Evolutionary conservation across 2,797 vertebrate species (phyloP).

Genomic region (Hydrophis major): DNA sequence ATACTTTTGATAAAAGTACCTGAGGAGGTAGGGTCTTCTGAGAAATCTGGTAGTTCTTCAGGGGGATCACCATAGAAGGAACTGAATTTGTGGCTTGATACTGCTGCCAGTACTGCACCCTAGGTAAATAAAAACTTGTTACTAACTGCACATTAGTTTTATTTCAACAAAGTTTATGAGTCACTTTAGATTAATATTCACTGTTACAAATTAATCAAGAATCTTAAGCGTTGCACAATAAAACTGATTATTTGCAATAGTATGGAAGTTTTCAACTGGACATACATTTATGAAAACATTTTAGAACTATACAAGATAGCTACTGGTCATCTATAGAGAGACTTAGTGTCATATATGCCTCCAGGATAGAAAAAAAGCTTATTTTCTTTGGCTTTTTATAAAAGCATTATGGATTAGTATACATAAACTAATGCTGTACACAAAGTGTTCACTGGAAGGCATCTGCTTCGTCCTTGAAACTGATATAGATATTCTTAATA

Average conservation of each 20-base stretch:
- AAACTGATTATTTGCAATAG: background rate
- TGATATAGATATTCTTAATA: background rate
- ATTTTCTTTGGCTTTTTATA: background rate
- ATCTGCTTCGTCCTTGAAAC: background rate
- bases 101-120: conserved; percentile 96
- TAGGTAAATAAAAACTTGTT: conserved; percentile 67
- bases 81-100: conserved; percentile 99
- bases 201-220: background rate
- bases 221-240: background rate
- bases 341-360: background rate
- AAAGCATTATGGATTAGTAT: background rate
- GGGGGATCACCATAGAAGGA: conserved; percentile 97
- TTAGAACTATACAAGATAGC: background rate
- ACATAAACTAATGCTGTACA: background rate
- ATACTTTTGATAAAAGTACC: conserved; percentile 72
- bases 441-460: background rate
- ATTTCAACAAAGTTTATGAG: conserved; percentile 27
- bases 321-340: background rate
- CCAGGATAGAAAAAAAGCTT: background rate
- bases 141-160: conserved; percentile 38
- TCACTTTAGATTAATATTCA: background rate
- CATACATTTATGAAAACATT: background rate
- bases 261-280: background rate
- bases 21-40: conserved; percentile 95
- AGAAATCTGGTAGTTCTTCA: conserved; percentile 94